A percentile compares a stretch with the other conserved stretches of the same genome.
Evolutionary conservation across 1,140 invertebrate genomes (phyloP).

Genomic region (Eufriesea mexicana): DNA sequence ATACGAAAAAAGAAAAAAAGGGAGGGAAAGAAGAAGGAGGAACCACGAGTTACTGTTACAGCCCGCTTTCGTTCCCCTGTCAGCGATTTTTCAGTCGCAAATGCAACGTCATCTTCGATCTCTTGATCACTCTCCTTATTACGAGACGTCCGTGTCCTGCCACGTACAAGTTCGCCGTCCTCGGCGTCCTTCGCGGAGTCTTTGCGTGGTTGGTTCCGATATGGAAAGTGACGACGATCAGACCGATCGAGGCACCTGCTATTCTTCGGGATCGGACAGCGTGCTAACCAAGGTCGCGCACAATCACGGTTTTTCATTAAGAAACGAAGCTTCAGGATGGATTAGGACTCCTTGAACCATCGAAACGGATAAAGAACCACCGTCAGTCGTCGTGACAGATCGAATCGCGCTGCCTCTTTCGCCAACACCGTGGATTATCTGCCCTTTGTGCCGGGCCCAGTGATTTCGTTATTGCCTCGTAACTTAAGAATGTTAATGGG

Average conservation of each 20-base stretch:
- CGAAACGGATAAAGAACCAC: slow-evolving; percentile 27
- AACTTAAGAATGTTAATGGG: slow-evolving; percentile 8
- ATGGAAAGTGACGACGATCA: slow-evolving; percentile 47
- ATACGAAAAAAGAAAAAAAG: not conserved
- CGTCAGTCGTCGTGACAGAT: slow-evolving; percentile 41
- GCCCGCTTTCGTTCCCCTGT: slow-evolving; percentile 44
- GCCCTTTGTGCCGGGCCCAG: not conserved
- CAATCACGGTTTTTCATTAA: slow-evolving; percentile 57
- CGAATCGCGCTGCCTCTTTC: not conserved
- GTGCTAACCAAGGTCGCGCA: slow-evolving; percentile 21
- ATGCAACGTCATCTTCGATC: slow-evolving; percentile 57
- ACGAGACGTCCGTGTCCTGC: slow-evolving; percentile 4
- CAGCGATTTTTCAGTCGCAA: slow-evolving; percentile 20
- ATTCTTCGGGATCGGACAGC: slow-evolving; percentile 38
- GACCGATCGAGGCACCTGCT: slow-evolving; percentile 19
- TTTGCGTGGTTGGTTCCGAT: slow-evolving; percentile 30
- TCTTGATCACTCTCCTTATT: slow-evolving; percentile 46
- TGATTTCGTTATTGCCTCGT: slow-evolving; percentile 1
- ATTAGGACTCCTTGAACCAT: slow-evolving; percentile 56
- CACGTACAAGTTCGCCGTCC: slow-evolving; percentile 28
- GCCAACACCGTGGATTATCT: slow-evolving; percentile 14
- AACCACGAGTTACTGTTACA: slow-evolving; percentile 42
- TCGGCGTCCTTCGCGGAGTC: slow-evolving; percentile 7
- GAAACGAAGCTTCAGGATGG: slow-evolving; percentile 40
- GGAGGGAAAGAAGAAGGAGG: not conserved